Conservation (phyloP, 1,140 invertebrate species). For the Paralvinella palmiformis region DNA sequence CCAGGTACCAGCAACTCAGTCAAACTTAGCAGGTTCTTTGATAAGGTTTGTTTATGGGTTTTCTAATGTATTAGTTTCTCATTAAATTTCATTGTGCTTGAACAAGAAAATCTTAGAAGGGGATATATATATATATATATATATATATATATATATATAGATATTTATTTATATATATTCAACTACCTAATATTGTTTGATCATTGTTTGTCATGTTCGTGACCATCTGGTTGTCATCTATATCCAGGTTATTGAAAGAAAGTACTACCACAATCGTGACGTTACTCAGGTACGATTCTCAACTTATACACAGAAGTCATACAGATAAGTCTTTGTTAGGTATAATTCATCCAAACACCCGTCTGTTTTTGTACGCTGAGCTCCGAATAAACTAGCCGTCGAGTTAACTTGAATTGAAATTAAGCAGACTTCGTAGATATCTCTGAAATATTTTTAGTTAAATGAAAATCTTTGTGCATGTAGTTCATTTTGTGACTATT, state of each 20-base stretch:
- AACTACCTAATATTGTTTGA: neutral
- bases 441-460: too few relatives aligned
- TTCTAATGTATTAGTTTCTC: too few relatives aligned
- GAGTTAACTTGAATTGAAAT: too few relatives aligned
- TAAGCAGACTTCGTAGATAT: too few relatives aligned
- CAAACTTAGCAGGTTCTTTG: constrained; percentile 82
- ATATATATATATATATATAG: neutral
- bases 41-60: constrained; percentile 63
- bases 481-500: too few relatives aligned
- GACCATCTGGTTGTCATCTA: neutral
- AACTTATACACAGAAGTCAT: too few relatives aligned
- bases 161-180: neutral
- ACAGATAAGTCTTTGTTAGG: too few relatives aligned
- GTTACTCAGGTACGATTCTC: constrained; percentile 1
- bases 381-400: too few relatives aligned
- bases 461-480: too few relatives aligned
- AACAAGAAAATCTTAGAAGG: neutral
- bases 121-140: neutral
- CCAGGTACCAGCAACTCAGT: constrained; percentile 81
- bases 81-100: neutral
- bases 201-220: neutral
- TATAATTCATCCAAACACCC: too few relatives aligned
- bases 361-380: too few relatives aligned
- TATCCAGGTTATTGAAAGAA: constrained; percentile 6
- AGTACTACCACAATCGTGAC: constrained; percentile 4